phyloP scores from a whole-genome alignment of 1,140 invertebrate genomes.

The Procambarus virginalis region DNA sequence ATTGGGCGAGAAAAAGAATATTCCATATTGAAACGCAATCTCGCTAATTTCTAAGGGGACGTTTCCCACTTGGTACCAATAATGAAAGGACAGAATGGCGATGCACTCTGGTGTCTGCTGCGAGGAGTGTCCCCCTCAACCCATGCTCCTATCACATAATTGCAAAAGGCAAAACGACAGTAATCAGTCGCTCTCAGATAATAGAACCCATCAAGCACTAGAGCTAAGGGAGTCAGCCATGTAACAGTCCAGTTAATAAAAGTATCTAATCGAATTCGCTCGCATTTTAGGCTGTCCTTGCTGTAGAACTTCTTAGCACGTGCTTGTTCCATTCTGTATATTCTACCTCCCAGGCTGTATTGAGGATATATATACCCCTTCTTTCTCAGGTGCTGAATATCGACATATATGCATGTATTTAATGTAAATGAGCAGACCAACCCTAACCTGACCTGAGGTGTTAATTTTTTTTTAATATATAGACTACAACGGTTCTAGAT shows the following conservation, averaged over 20 bases:
- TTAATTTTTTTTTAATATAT: too few species aligned
- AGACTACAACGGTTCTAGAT: too few species aligned
- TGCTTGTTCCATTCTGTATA: background rate
- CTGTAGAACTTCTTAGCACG: slow-evolving; percentile 54
- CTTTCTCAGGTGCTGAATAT: too few species aligned
- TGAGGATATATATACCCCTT: background rate
- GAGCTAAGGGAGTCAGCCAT: slow-evolving; percentile 79
- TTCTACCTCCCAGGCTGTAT: background rate
- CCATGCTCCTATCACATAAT: slow-evolving; percentile 83
- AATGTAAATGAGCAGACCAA: too few species aligned
- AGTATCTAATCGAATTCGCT: slow-evolving; percentile 67
- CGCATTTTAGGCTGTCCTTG: slow-evolving; percentile 61
- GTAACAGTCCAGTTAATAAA: slow-evolving; percentile 71
- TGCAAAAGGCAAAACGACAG: slow-evolving; percentile 89
- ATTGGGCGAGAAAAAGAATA: background rate
- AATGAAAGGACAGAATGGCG: slow-evolving; percentile 85
- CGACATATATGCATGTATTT: too few species aligned
- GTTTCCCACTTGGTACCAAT: slow-evolving; percentile 79
- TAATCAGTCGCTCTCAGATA: slow-evolving; percentile 80
- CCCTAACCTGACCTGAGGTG: too few species aligned
- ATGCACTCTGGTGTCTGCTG: slow-evolving; percentile 82
- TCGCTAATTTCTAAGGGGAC: slow-evolving; percentile 76
- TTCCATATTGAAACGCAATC: slow-evolving; percentile 16
- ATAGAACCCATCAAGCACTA: slow-evolving; percentile 90
- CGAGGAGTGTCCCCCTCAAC: slow-evolving; percentile 83